phyloP scores from a whole-genome alignment of 2,113 vertebrate species.

The Eublepharis macularius region DNA sequence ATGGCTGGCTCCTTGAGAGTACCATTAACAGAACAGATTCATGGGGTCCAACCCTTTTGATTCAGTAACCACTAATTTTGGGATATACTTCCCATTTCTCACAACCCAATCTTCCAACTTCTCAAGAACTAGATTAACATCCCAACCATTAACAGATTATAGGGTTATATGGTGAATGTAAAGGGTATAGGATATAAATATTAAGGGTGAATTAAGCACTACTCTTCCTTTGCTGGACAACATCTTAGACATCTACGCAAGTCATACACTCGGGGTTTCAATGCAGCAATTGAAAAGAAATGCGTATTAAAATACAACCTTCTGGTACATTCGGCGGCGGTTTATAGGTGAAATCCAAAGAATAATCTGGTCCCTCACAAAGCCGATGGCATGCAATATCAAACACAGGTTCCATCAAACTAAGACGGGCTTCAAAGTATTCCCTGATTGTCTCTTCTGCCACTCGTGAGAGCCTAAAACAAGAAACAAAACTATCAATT shows the following conservation, averaged over 20 bases:
- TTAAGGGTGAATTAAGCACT: no score
- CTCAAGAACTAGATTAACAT: neutral
- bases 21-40: no score
- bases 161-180: no score
- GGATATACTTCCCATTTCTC: neutral
- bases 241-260: neutral
- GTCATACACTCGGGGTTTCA: neutral
- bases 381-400: constrained; percentile 92
- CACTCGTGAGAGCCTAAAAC: constrained; percentile 85
- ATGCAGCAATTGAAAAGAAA: no score
- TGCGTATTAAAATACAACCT: constrained; percentile 73
- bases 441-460: constrained; percentile 89
- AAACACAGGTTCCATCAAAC: constrained; percentile 88
- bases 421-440: constrained; percentile 91
- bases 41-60: neutral
- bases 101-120: neutral
- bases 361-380: constrained; percentile 94
- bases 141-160: neutral
- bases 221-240: neutral
- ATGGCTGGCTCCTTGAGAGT: no score
- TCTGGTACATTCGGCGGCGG: constrained; percentile 82
- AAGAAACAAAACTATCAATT: neutral
- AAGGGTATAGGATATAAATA: no score
- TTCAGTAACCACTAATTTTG: neutral
- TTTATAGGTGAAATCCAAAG: constrained; percentile 89